phyloP scores from a whole-genome alignment of 1,140 invertebrate species.

The silkworm (Bombyx mori) region ASM3026992v2 NC_085118.1:9210001-9210500 shows the following conservation, averaged over 20 bases:
- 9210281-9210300: too few species aligned
- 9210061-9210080: constrained; percentile 41
- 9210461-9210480: constrained; percentile 51
- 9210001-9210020: constrained; percentile 42
- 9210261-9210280: too few species aligned
- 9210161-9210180: constrained; percentile 64
- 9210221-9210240: too few species aligned
- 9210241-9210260: too few species aligned
- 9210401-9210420: constrained; percentile 55
- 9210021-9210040: constrained; percentile 56
- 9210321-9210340: too few species aligned
- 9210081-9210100: constrained; percentile 31
- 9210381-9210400: constrained; percentile 43
- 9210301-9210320: too few species aligned
- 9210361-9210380: constrained; percentile 38
- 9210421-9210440: constrained; percentile 52
- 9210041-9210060: constrained; percentile 50
- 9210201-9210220: too few species aligned
- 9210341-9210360: too few species aligned
- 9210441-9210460: constrained; percentile 38
- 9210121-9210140: constrained; percentile 76
- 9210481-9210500: constrained; percentile 51
- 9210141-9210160: constrained; percentile 80
- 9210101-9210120: constrained; percentile 49
- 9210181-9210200: constrained; percentile 17